Conservation (phyloP, 1,140 invertebrate species). For the Asbolus verrucosus region DNA sequence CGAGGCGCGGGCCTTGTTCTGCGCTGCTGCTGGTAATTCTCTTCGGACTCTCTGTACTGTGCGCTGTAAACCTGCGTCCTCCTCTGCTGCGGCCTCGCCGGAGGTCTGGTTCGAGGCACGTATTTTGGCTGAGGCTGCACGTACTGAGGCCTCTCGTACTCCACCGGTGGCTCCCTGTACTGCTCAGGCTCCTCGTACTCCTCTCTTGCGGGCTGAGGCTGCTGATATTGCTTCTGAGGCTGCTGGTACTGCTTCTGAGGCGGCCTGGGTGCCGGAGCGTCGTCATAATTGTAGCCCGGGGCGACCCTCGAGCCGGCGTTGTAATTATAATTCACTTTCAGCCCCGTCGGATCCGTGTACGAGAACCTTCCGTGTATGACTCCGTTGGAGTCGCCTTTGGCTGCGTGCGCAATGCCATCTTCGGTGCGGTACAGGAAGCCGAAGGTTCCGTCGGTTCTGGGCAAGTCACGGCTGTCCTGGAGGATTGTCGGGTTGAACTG, state of each 20-base stretch:
- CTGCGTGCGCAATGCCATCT: conserved; percentile 63
- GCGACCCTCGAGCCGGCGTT: conserved; percentile 59
- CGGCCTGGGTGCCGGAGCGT: background rate
- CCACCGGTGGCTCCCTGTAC: background rate
- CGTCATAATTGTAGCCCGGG: conserved; percentile 56
- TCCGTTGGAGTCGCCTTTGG: conserved; percentile 60
- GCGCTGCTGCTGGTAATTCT: background rate
- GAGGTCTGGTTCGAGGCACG: background rate
- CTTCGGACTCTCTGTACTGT: background rate
- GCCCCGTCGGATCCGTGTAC: conserved; percentile 63
- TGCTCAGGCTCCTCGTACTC: conserved; percentile 4
- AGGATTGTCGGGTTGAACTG: conserved; percentile 54
- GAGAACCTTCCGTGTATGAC: conserved; percentile 61
- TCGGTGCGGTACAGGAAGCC: conserved; percentile 63
- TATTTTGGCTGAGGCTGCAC: conserved; percentile 6
- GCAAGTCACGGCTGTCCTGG: conserved; percentile 56
- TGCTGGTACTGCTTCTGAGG: background rate
- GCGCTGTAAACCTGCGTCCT: background rate
- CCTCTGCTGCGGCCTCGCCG: background rate
- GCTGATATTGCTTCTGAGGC: conserved; percentile 1
- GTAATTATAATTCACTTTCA: conserved; percentile 64
- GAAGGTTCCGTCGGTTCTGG: conserved; percentile 57
- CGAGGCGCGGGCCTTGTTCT: conserved; percentile 4
- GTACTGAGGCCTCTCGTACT: conserved; percentile 1
- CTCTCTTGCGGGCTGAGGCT: background rate